Conservation (phyloP, 2,113 vertebrate genomes). For the Paramisgurnus dabryanus region DNA sequence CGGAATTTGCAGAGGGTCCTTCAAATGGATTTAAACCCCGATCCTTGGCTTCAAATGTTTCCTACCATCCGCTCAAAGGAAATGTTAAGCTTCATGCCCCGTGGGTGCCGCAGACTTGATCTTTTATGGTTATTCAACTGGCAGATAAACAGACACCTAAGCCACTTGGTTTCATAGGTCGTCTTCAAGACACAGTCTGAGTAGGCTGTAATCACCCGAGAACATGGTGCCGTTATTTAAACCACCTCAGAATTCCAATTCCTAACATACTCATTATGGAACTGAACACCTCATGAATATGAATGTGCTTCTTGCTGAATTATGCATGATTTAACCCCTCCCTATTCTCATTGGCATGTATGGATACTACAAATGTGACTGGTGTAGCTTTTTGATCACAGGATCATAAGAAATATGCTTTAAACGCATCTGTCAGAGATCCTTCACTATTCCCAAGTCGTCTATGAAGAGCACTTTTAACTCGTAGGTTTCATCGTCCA, state of each 20-base stretch:
- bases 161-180: constrained; percentile 62
- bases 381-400: constrained; percentile 11
- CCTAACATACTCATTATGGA: constrained; percentile 42
- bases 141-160: constrained; percentile 64
- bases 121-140: constrained; percentile 59
- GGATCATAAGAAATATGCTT: constrained; percentile 10
- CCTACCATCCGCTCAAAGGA: constrained; percentile 53
- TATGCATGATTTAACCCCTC: constrained; percentile 43
- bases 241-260: constrained; percentile 43
- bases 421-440: not conserved
- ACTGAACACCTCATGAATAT: constrained; percentile 39
- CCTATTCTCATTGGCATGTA: constrained; percentile 15
- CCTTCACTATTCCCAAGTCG: not conserved
- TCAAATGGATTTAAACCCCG: constrained; percentile 41
- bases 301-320: constrained; percentile 30
- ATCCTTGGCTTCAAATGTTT: constrained; percentile 41
- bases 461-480: not conserved
- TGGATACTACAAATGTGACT: not conserved
- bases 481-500: not conserved
- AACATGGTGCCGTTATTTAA: constrained; percentile 50
- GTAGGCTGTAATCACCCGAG: constrained; percentile 63
- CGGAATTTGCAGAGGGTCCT: constrained; percentile 1
- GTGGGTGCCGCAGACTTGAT: constrained; percentile 40
- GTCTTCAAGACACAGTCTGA: constrained; percentile 58
- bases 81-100: constrained; percentile 56